Percentiles rank a stretch among this genome's conserved stretches.
Conservation (phyloP, 1,140 invertebrate genomes). For the Polyergus mexicanus region DNA sequence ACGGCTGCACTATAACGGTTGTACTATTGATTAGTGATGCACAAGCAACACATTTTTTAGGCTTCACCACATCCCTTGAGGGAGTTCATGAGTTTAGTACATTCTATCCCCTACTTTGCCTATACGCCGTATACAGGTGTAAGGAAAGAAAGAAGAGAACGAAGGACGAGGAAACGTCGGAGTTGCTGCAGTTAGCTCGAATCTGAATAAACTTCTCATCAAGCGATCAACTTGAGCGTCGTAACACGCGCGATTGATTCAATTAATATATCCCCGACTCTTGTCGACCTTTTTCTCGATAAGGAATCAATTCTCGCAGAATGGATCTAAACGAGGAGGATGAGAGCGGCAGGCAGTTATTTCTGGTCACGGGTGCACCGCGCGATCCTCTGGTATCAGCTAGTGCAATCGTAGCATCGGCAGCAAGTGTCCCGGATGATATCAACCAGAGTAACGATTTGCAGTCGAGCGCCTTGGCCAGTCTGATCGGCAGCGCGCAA, state of each 20-base stretch:
- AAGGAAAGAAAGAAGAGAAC: conserved; percentile 76
- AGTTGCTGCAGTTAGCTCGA: conserved; percentile 69
- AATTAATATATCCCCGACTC: conserved; percentile 5
- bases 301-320: not conserved
- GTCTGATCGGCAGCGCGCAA: conserved; percentile 83
- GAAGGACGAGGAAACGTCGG: conserved; percentile 72
- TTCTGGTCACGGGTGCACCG: conserved; percentile 80
- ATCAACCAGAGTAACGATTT: conserved; percentile 80
- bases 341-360: conserved; percentile 80
- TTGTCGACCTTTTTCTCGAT: not conserved
- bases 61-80: conserved; percentile 83
- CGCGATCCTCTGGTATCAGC: conserved; percentile 82
- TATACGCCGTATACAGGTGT: conserved; percentile 76
- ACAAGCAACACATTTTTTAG: conserved; percentile 84
- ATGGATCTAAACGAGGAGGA: conserved; percentile 85
- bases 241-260: conserved; percentile 60
- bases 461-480: conserved; percentile 81
- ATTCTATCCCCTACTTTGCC: conserved; percentile 79
- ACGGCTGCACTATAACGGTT: conserved; percentile 41
- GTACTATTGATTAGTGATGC: conserved; percentile 83
- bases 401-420: conserved; percentile 78
- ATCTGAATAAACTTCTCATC: conserved; percentile 69
- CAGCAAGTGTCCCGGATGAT: conserved; percentile 75
- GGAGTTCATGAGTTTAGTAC: conserved; percentile 80
- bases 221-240: conserved; percentile 10